phyloP scores from a whole-genome alignment of 1,140 invertebrate species.

The Bombus superbus region DNA sequence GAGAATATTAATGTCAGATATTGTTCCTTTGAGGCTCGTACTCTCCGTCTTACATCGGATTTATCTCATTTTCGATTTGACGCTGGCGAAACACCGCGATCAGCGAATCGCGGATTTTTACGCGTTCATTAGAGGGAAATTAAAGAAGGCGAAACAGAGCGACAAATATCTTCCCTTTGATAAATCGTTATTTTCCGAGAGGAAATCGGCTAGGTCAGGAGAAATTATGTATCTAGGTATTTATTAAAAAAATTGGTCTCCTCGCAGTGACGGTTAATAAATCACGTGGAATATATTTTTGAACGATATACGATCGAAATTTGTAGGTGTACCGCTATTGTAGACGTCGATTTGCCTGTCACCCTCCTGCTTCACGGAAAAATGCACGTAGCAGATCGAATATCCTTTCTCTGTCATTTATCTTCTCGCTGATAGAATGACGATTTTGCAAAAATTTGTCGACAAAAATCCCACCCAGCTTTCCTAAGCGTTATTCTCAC shows the following conservation, averaged over 20 bases:
- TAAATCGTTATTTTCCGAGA: neutral
- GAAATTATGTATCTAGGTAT: neutral
- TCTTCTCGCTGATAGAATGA: neutral
- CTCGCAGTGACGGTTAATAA: constrained; percentile 15
- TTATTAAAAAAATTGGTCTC: neutral
- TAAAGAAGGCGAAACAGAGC: too few species aligned
- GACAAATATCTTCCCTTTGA: neutral
- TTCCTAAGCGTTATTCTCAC: too few species aligned
- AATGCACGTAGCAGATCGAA: neutral
- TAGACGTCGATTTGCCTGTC: constrained; percentile 15
- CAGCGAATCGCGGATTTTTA: too few species aligned
- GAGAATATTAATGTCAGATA: neutral
- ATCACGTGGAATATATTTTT: constrained; percentile 9
- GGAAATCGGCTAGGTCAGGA: neutral
- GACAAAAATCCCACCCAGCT: neutral
- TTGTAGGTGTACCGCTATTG: neutral
- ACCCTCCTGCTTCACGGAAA: neutral
- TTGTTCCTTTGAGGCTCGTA: neutral
- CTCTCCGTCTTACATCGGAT: neutral
- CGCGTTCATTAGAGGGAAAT: too few species aligned
- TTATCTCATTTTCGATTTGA: neutral
- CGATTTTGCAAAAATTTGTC: neutral
- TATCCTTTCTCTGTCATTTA: constrained; percentile 13
- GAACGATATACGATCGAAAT: constrained; percentile 4
- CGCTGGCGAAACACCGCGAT: too few species aligned